Percentiles rank a stretch among this genome's conserved stretches.
These are phyloP conservation scores for Coleophora flavipennella DNA, from an alignment of 2,888 invertebrate genomes.

Conservation along the genomic window DNA sequence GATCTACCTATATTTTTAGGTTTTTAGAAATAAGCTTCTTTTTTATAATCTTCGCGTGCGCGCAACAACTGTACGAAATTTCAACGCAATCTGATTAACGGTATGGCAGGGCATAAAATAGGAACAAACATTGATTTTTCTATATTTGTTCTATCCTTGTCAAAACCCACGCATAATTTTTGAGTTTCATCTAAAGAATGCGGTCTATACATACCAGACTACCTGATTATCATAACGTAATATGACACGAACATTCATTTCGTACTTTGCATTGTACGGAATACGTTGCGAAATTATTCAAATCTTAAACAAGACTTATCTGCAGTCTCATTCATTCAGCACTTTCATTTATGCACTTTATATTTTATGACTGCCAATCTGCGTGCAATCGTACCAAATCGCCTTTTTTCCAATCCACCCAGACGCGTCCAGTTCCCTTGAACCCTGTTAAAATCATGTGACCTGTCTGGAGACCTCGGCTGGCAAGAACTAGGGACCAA, in stretches of 20 bases:
- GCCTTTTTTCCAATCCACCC: too few relatives aligned
- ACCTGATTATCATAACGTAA: slow-evolving; percentile 10
- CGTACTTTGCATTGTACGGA: slow-evolving; percentile 7
- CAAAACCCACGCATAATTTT: slow-evolving; percentile 12
- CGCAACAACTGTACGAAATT: too few relatives aligned
- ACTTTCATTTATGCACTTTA: background rate
- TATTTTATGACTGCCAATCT: background rate
- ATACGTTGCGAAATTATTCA: slow-evolving; percentile 11
- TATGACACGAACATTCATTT: slow-evolving; percentile 12
- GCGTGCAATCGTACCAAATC: background rate
- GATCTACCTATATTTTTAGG: too few relatives aligned
- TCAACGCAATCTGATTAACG: too few relatives aligned
- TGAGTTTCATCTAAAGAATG: slow-evolving; percentile 19
- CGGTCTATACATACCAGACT: slow-evolving; percentile 11
- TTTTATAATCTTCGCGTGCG: too few relatives aligned
- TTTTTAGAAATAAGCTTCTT: too few relatives aligned
- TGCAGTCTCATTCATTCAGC: slow-evolving; percentile 9
- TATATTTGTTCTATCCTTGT: slow-evolving; percentile 11
- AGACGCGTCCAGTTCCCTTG: slow-evolving; percentile 19
- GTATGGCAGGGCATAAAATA: too few relatives aligned
- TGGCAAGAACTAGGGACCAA: slow-evolving; percentile 23
- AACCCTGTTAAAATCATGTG: slow-evolving; percentile 25
- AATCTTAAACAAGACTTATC: background rate
- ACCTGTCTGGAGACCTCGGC: slow-evolving; percentile 17
- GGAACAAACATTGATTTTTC: too few relatives aligned